Evolutionary conservation across 2,797 vertebrate genomes (phyloP).

Genomic region (Phrynocephalus vlangalii): DNA sequence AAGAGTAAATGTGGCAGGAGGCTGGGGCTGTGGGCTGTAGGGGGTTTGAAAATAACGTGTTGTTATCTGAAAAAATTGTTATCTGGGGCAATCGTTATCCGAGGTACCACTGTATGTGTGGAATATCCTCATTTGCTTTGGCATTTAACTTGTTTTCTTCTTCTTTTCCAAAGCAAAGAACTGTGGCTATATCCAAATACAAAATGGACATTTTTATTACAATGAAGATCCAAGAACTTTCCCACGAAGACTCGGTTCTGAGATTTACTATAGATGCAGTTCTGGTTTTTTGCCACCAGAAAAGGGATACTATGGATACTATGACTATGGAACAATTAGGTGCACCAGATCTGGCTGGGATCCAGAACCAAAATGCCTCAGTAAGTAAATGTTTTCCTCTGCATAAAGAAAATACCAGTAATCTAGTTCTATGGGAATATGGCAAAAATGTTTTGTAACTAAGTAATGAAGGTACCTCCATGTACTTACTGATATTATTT

Average conservation of each 20-base stretch:
- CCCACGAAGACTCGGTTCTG: fast-evolving
- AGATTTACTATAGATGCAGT: fast-evolving
- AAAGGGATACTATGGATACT: fast-evolving
- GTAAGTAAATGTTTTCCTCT: slow-evolving; percentile 67
- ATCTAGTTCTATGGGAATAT: not conserved
- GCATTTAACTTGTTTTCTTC: too few species aligned
- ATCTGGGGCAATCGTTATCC: too few species aligned
- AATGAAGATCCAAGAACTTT: fast-evolving
- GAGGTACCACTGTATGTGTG: too few species aligned
- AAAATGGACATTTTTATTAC: fast-evolving
- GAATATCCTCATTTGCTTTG: not conserved
- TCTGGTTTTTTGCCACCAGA: fast-evolving
- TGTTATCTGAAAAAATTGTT: too few species aligned
- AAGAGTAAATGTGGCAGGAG: too few species aligned
- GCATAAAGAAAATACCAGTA: not conserved
- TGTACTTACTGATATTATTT: too few species aligned
- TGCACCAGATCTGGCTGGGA: slow-evolving; percentile 61
- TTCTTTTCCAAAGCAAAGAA: slow-evolving; percentile 64
- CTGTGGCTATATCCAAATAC: slow-evolving; percentile 59
- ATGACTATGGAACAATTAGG: fast-evolving
- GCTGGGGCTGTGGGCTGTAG: too few species aligned
- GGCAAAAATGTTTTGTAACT: too few species aligned
- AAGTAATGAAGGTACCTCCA: too few species aligned
- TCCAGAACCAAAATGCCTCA: slow-evolving; percentile 67
- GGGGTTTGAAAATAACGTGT: too few species aligned